phyloP scores from a whole-genome alignment of 2,888 invertebrate genomes.

The Melikaiella ostensackeni region DNA sequence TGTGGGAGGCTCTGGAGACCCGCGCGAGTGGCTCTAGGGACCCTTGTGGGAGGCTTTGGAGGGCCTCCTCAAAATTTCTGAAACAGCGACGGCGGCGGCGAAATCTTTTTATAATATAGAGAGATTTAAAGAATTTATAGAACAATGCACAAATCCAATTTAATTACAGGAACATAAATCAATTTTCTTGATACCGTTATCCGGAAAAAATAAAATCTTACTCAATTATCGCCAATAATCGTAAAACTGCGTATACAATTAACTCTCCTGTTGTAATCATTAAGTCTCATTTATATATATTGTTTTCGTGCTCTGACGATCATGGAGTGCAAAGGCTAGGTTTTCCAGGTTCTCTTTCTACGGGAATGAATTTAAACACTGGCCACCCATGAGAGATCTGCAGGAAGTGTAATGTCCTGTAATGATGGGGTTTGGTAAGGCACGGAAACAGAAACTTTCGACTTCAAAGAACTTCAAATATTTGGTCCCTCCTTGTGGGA shows the following conservation, averaged over 20 bases:
- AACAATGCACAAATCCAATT: background rate
- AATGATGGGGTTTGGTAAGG: slow-evolving; percentile 52
- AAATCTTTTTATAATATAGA: no score
- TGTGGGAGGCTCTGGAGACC: no score
- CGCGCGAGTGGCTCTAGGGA: no score
- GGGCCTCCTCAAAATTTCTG: no score
- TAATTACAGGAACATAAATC: background rate
- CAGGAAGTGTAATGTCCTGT: slow-evolving; percentile 56
- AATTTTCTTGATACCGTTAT: background rate
- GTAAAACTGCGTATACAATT: slow-evolving; percentile 14
- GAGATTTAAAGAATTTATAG: background rate
- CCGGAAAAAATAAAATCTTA: slow-evolving; percentile 5
- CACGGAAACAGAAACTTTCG: slow-evolving; percentile 49
- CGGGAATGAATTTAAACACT: slow-evolving; percentile 42
- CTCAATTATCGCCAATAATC: slow-evolving; percentile 8
- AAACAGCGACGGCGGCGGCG: no score
- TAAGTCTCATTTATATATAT: slow-evolving; percentile 20
- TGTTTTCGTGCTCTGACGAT: slow-evolving; percentile 12
- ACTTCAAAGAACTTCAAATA: slow-evolving; percentile 44
- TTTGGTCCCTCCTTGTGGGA: background rate
- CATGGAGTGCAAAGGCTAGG: background rate
- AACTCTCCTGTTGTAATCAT: slow-evolving; percentile 13
- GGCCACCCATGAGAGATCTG: slow-evolving; percentile 53
- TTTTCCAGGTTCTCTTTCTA: slow-evolving; percentile 25
- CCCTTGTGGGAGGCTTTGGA: no score